Evolutionary conservation across 2,888 invertebrate genomes (phyloP).

Genomic region (Yponomeuta malinellus): DNA sequence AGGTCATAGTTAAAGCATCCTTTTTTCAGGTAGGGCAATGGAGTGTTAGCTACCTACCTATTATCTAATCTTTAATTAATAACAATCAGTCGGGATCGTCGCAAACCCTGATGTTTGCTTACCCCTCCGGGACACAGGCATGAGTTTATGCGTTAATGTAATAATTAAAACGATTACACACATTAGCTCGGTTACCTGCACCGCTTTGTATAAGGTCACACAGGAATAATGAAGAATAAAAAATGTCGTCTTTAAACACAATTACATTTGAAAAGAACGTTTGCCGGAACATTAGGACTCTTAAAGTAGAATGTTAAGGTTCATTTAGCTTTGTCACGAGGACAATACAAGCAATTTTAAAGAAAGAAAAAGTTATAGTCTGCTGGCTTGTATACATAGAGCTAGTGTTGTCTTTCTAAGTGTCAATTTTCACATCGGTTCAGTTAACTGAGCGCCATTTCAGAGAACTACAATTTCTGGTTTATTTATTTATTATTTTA

Average conservation of each 20-base stretch:
- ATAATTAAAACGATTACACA: background rate
- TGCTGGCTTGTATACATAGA: conserved; percentile 17
- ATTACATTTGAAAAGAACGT: conserved; percentile 32
- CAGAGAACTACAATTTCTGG: background rate
- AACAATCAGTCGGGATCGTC: too few relatives aligned
- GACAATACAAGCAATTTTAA: conserved; percentile 35
- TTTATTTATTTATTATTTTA: too few relatives aligned
- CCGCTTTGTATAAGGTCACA: conserved; percentile 24
- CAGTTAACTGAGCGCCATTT: conserved; percentile 16
- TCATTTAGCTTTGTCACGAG: conserved; percentile 25
- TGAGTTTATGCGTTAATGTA: background rate
- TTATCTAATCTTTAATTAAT: too few relatives aligned
- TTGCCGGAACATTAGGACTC: conserved; percentile 21
- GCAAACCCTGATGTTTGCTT: too few relatives aligned
- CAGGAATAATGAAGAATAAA: conserved; percentile 41
- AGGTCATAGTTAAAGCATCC: too few relatives aligned
- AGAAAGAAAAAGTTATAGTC: conserved; percentile 21
- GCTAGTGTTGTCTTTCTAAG: conserved; percentile 6
- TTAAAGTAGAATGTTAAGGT: conserved; percentile 24
- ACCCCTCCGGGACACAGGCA: background rate
- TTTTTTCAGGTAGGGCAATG: too few relatives aligned
- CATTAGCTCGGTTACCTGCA: background rate
- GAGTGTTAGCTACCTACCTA: too few relatives aligned
- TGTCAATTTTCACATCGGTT: conserved; percentile 19
- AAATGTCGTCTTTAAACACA: conserved; percentile 32